Base-by-base conservation (phyloP, 2,888 invertebrate genomes). In the Lingula anatina region DNA sequence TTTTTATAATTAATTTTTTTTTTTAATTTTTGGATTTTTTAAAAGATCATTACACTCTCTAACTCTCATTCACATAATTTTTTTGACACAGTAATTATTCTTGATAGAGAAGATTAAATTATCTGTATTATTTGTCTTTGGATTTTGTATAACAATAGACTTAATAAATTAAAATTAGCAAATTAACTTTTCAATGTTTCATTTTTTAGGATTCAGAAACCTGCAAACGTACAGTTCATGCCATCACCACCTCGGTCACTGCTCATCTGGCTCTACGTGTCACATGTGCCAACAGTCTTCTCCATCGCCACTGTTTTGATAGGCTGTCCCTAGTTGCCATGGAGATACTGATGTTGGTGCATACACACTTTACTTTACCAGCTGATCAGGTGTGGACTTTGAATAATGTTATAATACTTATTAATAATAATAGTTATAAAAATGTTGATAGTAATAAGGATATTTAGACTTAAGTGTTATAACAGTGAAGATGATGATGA, bases 301-400 rank as follows among this genome's bases (percentile, higher is more conserved):
- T 66, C 43, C 53, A 54, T 40, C 57, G 66, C 42, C 52, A 53
- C 2, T 57, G 57, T 31, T 62, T 53, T 45, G 69, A 69, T 49
- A 59, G 55, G 37, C 48, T 69, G 43, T 65, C 69, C 18, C 52
- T 66, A 18, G 51, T 60, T 24, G 52, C 64, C n/a, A 55, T 61
- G 4, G 59, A 62, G 40, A 55, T 62, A 1, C 56, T 66, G 21
- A 47, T 67, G 12, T 48, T 66, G 48, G 55, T 64, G 2, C 59
- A 63, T 42, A 53, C 54, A 26, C 60, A 65, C 45, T 64, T 66
- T 44, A 49, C 46, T 27, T 49, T 66, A n/a, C 46, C 55, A 5
- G 46, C 45, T n/a, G 55, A 59, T 27, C 54, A 64, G 64, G 68
- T 68, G 53, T 41, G 44, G 31, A 24, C 27, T 12, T 45, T n/a